Evolutionary conservation across 2,888 invertebrate genomes (phyloP).

Genomic region (Julus scanicus): DNA sequence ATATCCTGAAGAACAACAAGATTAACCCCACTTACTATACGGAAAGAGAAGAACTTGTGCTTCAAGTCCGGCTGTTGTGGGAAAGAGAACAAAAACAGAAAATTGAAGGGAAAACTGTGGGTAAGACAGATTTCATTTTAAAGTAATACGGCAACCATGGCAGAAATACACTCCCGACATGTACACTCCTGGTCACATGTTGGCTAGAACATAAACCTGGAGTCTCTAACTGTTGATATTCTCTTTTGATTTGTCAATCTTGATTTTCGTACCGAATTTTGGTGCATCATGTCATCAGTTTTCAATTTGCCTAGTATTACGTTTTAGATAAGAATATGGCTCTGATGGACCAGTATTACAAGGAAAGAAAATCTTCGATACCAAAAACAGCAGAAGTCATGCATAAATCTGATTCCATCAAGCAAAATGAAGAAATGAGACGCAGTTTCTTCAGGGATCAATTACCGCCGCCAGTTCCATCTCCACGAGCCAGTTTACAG

Average conservation of each 20-base stretch:
- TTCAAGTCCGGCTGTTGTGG: slow-evolving; percentile 80
- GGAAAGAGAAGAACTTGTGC: slow-evolving; percentile 84
- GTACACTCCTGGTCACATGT: no score
- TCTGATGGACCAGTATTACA: not conserved
- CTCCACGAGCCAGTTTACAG: not conserved
- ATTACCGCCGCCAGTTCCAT: not conserved
- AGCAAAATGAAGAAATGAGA: not conserved
- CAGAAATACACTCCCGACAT: not conserved
- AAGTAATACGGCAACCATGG: not conserved
- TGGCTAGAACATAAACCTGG: no score
- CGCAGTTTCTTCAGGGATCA: not conserved
- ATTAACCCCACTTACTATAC: slow-evolving; percentile 90
- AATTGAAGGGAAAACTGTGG: slow-evolving; percentile 8
- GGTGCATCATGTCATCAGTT: not conserved
- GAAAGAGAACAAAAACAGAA: not conserved
- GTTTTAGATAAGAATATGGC: not conserved
- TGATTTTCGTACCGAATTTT: no score
- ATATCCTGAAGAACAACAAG: slow-evolving; percentile 81
- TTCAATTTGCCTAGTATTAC: not conserved
- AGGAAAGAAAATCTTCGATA: not conserved
- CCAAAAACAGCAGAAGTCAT: not conserved
- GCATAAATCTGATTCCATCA: not conserved
- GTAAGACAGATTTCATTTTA: not conserved
- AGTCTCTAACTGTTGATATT: no score
- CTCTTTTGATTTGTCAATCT: no score